Base-by-base conservation (phyloP, 2,113 vertebrate genomes). In the Solea solea region DNA sequence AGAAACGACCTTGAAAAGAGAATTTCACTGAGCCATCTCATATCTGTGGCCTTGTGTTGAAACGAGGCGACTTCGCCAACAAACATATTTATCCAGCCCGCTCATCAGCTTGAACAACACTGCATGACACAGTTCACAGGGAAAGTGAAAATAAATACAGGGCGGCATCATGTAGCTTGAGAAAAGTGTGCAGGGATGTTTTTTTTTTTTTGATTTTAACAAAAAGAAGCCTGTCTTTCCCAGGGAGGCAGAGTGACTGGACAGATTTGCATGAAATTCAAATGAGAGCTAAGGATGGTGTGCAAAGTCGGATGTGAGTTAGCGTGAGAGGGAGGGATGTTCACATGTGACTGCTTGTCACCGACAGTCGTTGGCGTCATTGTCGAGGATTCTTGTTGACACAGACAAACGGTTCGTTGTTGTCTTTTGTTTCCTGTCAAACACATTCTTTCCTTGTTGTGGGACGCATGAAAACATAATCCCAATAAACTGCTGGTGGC, bases 61-160 rank as follows among this genome's bases (percentile, higher is more conserved):
- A 80, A 69, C 8, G 27, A 63, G 40, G 34, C 28, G 1, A 45
- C 62, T 58, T 40, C 3, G 83, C 81, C 85, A 89, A 82, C 76
- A 82, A 74, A 78, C 71, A 84, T 73, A 80, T 86, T 82, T 84
- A 61, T 27, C 42, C 72, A 84, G 78, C 69, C 69, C 53, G 67
- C 27, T 74, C 61, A 53, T 66, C 64, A 65, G 65, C 68, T 65
- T 49, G 68, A 40, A 48, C 45, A 74, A 68, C 70, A 51, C 66
- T 41, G 59, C 70, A 27, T 8, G 57, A 16, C 82, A 52, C 2
- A 55, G 53, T 78, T 73, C 66, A 63, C 64, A 61, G 49, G 66
- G 60, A 64, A 58, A 75, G 7, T 5, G 45, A 68, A 84, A 84
- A 82, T 66, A 86, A 84, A 88, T 60, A 75, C 42, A 9, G 16